A percentile compares a stretch with the other conserved stretches of the same genome.
Conservation (phyloP, 2,888 invertebrate species). For the Papilio elwesi region DNA sequence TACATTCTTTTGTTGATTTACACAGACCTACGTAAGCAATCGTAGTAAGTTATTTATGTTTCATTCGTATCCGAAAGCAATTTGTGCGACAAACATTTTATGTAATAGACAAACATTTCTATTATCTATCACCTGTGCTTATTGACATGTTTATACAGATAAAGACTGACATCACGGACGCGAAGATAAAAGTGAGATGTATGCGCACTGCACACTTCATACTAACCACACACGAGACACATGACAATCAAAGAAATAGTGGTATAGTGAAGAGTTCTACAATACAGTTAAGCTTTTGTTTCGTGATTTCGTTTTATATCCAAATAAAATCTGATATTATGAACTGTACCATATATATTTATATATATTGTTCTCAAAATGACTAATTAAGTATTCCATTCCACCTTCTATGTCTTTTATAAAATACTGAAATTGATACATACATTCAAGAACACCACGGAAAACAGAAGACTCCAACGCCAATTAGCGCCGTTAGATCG, state of each 20-base stretch:
- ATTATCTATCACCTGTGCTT: slow-evolving; percentile 42
- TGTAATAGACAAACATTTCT: slow-evolving; percentile 37
- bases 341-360: background rate
- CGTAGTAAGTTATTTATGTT: slow-evolving; percentile 5
- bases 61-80: slow-evolving; percentile 18
- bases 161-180: slow-evolving; percentile 41
- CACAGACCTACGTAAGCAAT: slow-evolving; percentile 10
- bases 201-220: slow-evolving; percentile 22
- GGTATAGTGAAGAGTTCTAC: background rate
- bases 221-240: slow-evolving; percentile 1
- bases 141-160: slow-evolving; percentile 42
- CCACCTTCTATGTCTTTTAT: background rate
- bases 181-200: slow-evolving; percentile 39
- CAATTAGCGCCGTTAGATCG: slow-evolving; percentile 62
- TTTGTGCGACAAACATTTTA: slow-evolving; percentile 20
- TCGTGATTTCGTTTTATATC: background rate
- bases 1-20: background rate
- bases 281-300: background rate
- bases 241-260: slow-evolving; percentile 19
- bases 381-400: background rate
- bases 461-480: slow-evolving; percentile 74
- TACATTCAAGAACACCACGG: slow-evolving; percentile 73
- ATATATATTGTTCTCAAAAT: background rate
- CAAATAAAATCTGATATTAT: background rate
- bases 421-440: slow-evolving; percentile 50